Base-by-base conservation (phyloP, 2,113 vertebrate species). In the Myrmecobius fasciatus region DNA sequence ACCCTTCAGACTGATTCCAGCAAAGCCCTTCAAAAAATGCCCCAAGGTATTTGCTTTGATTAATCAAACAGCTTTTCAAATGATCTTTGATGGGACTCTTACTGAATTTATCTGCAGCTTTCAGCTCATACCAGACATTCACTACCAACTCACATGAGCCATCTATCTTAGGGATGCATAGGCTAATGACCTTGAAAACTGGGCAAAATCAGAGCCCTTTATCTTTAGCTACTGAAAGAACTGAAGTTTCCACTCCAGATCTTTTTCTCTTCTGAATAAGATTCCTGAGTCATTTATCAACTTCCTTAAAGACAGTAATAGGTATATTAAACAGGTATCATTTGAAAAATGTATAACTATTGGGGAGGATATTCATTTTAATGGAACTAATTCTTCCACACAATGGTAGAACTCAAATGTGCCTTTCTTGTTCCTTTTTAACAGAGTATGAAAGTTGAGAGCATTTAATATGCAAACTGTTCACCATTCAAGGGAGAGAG, bases 391-490 rank as follows among this genome's bases (percentile, higher is more conserved):
- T 96, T 20, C 90, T 56, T 28, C 47, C 89, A 53, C 53, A 91
- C n/a, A 1, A 1, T 20, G 25, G 88, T 46, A 94, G 75, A 94
- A 14, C 31, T 90, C 89, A 92, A 96, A 91, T 52, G 8, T 94
- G 53, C 53, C 92, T 89, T 51, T 11, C 28, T 1, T 91, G 56
- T 17, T 94, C 7, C 89, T 94, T 95, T 91, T 89, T 47, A 94
- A 94, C 94, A 31, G 56, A 96, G 91, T 96, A 43, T 92, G 54
- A 93, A 97, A 90, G 25, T 0, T 0, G 47, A 67, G 52, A 60
- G 89, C 91, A 93, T 94, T 94, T 94, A 93, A 95, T 97, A 60
- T 96, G 52, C 53, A 43, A 8, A 91, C 90, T 97, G 53, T 90
- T 91, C 51, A 89, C 97, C 91, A 52, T 49, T 92, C 17, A 22